Evolutionary conservation across 2,888 invertebrate genomes (phyloP).

Genomic region (Meiosimyza platycephala): DNA sequence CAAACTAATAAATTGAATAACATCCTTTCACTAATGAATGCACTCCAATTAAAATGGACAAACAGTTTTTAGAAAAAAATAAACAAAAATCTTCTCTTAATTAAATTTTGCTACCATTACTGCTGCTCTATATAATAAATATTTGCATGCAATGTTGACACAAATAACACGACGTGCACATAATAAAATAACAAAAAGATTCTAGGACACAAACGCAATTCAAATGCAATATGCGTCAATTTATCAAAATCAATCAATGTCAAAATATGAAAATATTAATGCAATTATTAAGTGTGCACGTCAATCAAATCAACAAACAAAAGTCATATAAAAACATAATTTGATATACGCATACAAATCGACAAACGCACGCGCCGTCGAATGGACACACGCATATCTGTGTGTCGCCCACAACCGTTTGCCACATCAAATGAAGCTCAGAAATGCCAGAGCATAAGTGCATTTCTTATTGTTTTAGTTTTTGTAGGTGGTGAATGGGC

Average conservation of each 20-base stretch:
- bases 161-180: too few relatives aligned
- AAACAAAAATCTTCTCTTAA: not conserved
- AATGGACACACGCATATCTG: not conserved
- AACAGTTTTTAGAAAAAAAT: not conserved
- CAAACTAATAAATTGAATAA: too few relatives aligned
- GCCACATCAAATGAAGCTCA: too few relatives aligned
- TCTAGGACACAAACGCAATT: not conserved
- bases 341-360: not conserved
- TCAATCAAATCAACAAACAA: slow-evolving; percentile 25
- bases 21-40: too few relatives aligned
- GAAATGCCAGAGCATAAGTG: too few relatives aligned
- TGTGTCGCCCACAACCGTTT: too few relatives aligned
- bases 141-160: too few relatives aligned
- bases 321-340: not conserved
- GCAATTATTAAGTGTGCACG: slow-evolving; percentile 14
- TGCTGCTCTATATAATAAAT: too few relatives aligned
- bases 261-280: slow-evolving; percentile 12
- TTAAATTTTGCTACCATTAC: too few relatives aligned
- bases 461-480: too few relatives aligned
- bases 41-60: slow-evolving; percentile 1
- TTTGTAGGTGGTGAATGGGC: too few relatives aligned
- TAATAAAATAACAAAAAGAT: too few relatives aligned
- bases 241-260: slow-evolving; percentile 23
- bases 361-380: not conserved
- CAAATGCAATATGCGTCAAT: not conserved